Evolutionary conservation across 2,888 invertebrate genomes (phyloP), one percentile per base, ranked within the genome.

Genomic region (Andrena flavipes): DNA sequence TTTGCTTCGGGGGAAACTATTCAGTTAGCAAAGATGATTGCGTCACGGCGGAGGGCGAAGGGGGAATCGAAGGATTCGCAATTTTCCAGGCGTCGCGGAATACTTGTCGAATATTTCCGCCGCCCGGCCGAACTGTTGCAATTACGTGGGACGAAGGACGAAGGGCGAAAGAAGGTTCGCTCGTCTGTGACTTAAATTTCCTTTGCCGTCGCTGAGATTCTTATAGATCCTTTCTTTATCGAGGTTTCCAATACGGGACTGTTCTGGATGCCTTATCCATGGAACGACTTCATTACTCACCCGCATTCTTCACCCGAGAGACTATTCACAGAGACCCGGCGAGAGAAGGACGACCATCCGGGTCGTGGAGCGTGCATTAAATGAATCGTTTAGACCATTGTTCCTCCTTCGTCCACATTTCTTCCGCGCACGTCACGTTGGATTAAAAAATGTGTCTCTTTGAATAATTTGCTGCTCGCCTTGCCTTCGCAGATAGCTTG

Each of bases 201-300:
- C 71, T 74, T 80, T 76, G 78, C 51, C 70, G 49, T 59, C 72
- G 8, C 10, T 29, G 51, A 54, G 49, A 69, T 71, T 76, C 73
- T 65, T 69, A 7, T 56, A 54, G 26, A 23, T 29, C 74, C 63
- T 54, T 75, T 49, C 59, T 54, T 60, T 51, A 71, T 60, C 63
- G 68, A 26, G 63, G 78, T 80, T 88, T 82, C 80, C 80, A 77
- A 88, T 86, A 88, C 77, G 86, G 79, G 75, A 84, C 82, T 59
- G 49, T 69, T 76, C 75, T 70, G 67, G 64, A 67, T 71, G 65
- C 60, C 76, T 82, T 71, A 80, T 80, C 77, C 76, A 35, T 73
- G 48, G 74, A 73, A 69, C 79, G 76, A 81, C 80, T 88, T 87
- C 80, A 79, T 87, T 87, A 88, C 82, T 87, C 86, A 76, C 87